A percentile compares a stretch with the other conserved stretches of the same genome.
phyloP scores from a whole-genome alignment of 2,113 vertebrate genomes.

The Cyrtonyx montezumae region DNA sequence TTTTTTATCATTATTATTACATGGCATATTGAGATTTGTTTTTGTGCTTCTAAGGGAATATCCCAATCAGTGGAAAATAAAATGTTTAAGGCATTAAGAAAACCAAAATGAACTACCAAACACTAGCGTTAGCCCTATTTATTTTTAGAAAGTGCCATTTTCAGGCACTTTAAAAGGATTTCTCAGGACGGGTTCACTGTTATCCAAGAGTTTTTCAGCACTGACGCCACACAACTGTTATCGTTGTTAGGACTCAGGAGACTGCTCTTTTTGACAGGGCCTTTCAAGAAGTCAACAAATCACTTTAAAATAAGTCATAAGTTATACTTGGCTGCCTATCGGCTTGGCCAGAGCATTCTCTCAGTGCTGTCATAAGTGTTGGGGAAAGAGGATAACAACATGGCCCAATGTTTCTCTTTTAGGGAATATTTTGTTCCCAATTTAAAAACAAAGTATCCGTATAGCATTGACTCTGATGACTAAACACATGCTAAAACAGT shows the following conservation, averaged over 20 bases:
- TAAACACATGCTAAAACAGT: neutral
- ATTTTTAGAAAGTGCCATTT: neutral
- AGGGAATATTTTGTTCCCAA: neutral
- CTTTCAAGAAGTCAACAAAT: conserved; percentile 64
- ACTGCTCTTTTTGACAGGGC: conserved; percentile 48
- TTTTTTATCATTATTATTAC: neutral
- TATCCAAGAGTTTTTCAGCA: conserved; percentile 7
- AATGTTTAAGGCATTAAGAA: neutral
- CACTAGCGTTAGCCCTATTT: neutral
- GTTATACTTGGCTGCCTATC: conserved; percentile 36
- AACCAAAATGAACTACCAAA: neutral
- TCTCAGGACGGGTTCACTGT: neutral
- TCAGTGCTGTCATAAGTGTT: neutral
- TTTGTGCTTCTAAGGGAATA: neutral
- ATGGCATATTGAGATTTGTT: neutral
- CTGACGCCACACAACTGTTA: conserved; percentile 38
- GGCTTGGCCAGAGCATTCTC: conserved; percentile 11
- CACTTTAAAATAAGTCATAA: conserved; percentile 52
- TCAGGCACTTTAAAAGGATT: neutral
- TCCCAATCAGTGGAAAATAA: neutral
- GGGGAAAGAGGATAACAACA: neutral
- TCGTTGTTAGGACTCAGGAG: conserved; percentile 6
- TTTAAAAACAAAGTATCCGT: neutral
- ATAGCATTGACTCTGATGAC: neutral
- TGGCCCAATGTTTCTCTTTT: neutral